Conservation (phyloP, 2,113 vertebrate genomes). For the Campylomormyrus numenius region DNA sequence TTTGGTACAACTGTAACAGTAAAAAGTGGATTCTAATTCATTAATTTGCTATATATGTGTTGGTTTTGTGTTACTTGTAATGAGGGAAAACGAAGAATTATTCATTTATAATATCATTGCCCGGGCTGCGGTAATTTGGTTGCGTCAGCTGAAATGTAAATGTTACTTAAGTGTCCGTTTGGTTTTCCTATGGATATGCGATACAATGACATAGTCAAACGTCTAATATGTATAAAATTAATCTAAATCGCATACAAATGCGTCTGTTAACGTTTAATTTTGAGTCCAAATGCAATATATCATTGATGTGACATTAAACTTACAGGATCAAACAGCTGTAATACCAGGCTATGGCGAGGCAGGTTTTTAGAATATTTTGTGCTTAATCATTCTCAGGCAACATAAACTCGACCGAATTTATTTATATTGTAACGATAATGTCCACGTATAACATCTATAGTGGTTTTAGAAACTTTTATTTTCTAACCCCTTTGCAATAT, state of each 20-base stretch:
- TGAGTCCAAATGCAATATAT: not conserved
- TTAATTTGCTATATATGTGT: not conserved
- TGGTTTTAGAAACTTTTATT: not conserved
- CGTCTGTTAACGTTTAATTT: not conserved
- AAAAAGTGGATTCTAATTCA: not conserved
- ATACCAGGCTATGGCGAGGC: not conserved
- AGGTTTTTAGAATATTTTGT: not conserved
- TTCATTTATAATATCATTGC: not conserved
- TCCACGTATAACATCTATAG: not conserved
- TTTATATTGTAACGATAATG: not conserved
- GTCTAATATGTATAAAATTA: not conserved
- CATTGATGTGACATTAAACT: not conserved
- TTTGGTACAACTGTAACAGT: not conserved
- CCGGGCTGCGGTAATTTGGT: not conserved
- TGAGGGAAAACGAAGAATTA: not conserved
- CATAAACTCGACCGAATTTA: not conserved
- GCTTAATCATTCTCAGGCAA: not conserved
- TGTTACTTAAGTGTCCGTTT: not conserved
- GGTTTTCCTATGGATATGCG: not conserved
- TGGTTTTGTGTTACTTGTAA: not conserved
- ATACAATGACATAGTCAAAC: not conserved
- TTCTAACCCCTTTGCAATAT: not conserved
- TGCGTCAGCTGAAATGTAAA: not conserved
- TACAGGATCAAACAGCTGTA: not conserved
- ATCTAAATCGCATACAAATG: not conserved